Base-by-base conservation (phyloP, 2,113 vertebrate species). In the Pteronura brasiliensis region DNA sequence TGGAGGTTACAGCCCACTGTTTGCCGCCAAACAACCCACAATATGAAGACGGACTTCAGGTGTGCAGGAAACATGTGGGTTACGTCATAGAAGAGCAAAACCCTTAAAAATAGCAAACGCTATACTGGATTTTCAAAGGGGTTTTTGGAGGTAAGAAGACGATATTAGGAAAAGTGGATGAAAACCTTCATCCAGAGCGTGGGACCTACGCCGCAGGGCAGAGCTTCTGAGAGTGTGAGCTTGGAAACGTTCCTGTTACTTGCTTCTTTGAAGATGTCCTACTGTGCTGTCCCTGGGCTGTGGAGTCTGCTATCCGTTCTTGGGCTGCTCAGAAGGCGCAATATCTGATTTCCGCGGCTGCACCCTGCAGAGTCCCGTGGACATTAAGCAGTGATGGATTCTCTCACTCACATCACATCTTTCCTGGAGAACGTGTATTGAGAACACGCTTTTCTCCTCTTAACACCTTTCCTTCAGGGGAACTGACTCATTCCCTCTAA, bases 101-200 rank as follows among this genome's bases (percentile, higher is more conserved):
- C 12, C 57, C 39, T 47, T 74, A 34, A 82, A 90, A 87, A 71
- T 34, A 80, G 25, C 6, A 13, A 61, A 88, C 36, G 23, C 21
- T 39, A 17, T 20, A 7, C 42, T 63, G 13, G 67, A 82, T 42
- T 88, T 85, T 79, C 57, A 85, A 81, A 52, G n/a, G 67, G 34
- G 34, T 20, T 57, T 69, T 42, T 71, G n/a, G 47, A 57, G 14
- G 3, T 23, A 76, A 12, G 17, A 34, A 71, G 34, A 77, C 34
- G 21, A 85, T 55, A 11, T 3, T 83, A 7, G 34, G n/a, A 39
- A 55, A 47, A 55, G 29, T n/a, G 49, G 27, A 81, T 12, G 27
- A 11, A 23, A 47, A 36, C 25, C 11, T 52, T 69, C 59, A 3
- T 3, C 25, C 6, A 23, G 2, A 47, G 0, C 3, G 8, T 3